Conservation (phyloP, 2,888 invertebrate species). For the Cetonia aurata region DNA sequence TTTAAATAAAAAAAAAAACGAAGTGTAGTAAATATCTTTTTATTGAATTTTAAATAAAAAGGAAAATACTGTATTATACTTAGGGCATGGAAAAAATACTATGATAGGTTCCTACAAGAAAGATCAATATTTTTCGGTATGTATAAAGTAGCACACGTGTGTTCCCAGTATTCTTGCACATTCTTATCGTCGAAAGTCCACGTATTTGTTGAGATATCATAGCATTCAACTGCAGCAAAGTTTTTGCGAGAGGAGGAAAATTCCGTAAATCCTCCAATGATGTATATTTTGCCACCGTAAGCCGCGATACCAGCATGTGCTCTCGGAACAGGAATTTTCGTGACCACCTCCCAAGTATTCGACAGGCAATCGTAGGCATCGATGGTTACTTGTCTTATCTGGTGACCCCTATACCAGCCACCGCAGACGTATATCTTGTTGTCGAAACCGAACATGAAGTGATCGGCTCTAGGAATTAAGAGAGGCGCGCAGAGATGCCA, state of each 20-base stretch:
- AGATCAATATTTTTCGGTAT: constrained; percentile 68
- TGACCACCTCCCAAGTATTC: constrained; percentile 73
- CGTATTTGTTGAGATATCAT: constrained; percentile 71
- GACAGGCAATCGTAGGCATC: constrained; percentile 74
- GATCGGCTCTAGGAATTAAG: constrained; percentile 75
- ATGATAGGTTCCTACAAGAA: too few species aligned
- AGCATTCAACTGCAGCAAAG: constrained; percentile 76
- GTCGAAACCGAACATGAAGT: constrained; percentile 72
- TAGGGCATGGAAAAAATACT: too few species aligned
- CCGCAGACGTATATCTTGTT: constrained; percentile 75
- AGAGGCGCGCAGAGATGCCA: constrained; percentile 72
- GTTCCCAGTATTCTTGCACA: constrained; percentile 80
- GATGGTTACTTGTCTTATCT: constrained; percentile 72
- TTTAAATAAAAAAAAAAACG: too few species aligned
- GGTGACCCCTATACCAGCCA: constrained; percentile 71
- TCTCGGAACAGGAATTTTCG: constrained; percentile 74
- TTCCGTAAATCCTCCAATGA: constrained; percentile 78
- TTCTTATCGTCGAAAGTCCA: constrained; percentile 76
- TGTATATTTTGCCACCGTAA: constrained; percentile 73
- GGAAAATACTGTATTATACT: too few species aligned
- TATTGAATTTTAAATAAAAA: too few species aligned
- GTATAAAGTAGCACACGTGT: constrained; percentile 75
- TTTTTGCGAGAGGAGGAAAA: constrained; percentile 77
- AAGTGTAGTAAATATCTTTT: too few species aligned
- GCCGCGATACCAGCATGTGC: constrained; percentile 78